Evolutionary conservation across 2,888 invertebrate species (phyloP).

Genomic region (Epinotia demarniana): DNA sequence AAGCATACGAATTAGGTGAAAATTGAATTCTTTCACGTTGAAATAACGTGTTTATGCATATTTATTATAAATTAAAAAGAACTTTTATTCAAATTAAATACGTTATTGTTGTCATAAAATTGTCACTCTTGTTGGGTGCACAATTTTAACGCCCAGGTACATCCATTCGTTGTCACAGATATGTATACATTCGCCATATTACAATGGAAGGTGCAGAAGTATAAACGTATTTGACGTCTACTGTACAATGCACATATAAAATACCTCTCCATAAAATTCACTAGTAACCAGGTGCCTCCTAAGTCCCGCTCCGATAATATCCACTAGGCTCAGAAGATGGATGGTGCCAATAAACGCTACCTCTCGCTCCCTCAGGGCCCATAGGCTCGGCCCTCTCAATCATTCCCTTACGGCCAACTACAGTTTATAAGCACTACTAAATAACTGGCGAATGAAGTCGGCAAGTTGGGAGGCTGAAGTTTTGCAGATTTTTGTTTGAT

Average conservation of each 20-base stretch:
- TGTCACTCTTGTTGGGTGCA: too few relatives aligned
- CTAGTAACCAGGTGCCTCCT: background rate
- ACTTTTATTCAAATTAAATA: too few relatives aligned
- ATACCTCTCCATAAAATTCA: background rate
- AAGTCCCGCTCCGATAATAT: slow-evolving; percentile 16
- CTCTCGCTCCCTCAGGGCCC: slow-evolving; percentile 4
- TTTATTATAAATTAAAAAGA: too few relatives aligned
- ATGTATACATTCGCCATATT: too few relatives aligned
- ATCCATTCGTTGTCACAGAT: too few relatives aligned
- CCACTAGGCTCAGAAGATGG: slow-evolving; percentile 8
- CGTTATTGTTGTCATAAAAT: too few relatives aligned
- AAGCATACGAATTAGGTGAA: too few relatives aligned
- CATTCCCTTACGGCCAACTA: slow-evolving; percentile 24
- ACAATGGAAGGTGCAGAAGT: too few relatives aligned
- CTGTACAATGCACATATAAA: background rate
- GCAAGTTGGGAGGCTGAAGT: background rate
- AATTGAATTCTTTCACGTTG: too few relatives aligned
- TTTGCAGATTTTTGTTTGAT: background rate
- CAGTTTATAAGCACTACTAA: slow-evolving; percentile 27
- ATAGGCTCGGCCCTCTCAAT: slow-evolving; percentile 16
- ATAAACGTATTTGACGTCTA: too few relatives aligned
- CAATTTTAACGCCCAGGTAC: too few relatives aligned
- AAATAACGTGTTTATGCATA: too few relatives aligned
- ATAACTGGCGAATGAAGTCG: slow-evolving; percentile 12
- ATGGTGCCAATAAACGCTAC: slow-evolving; percentile 21